A percentile compares a stretch with the other conserved stretches of the same genome.
These are phyloP conservation scores for Hoplodrina blanda DNA, from an alignment of 2,888 invertebrate genomes.

Conservation along the genomic window DNA sequence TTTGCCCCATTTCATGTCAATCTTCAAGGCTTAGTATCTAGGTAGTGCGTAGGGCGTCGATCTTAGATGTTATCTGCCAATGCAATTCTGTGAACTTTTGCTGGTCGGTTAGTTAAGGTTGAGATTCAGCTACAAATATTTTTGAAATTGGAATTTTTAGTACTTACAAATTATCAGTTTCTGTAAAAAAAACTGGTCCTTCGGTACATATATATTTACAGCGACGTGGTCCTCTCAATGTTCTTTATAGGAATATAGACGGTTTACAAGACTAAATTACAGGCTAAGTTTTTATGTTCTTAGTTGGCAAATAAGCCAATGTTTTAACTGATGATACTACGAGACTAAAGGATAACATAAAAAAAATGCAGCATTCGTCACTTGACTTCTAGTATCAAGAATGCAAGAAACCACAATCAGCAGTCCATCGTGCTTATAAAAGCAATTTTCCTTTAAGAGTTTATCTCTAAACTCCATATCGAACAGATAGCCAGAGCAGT, in stretches of 20 bases:
- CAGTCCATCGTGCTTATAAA: constrained; percentile 22
- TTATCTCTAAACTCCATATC: constrained; percentile 41
- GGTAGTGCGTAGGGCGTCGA: constrained; percentile 41
- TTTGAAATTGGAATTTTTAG: background rate
- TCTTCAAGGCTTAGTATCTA: constrained; percentile 59
- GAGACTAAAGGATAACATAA: background rate
- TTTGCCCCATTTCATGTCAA: constrained; percentile 79
- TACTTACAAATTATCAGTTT: background rate
- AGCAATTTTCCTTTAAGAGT: constrained; percentile 46
- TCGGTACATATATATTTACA: background rate
- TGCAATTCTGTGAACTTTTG: constrained; percentile 57
- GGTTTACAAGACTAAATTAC: background rate
- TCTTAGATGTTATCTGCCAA: constrained; percentile 52
- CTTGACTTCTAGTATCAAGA: background rate
- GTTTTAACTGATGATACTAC: background rate
- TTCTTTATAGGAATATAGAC: background rate
- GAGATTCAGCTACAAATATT: background rate
- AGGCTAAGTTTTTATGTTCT: too few species aligned
- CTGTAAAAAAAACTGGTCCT: background rate
- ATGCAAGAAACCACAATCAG: constrained; percentile 1
- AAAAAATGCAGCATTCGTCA: background rate
- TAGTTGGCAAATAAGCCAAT: too few species aligned
- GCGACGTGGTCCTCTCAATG: background rate
- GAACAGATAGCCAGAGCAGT: constrained; percentile 9
- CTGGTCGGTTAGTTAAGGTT: constrained; percentile 29